Evolutionary conservation across 2,797 vertebrate genomes (phyloP).

Genomic region (Gymnocypris eckloni): DNA sequence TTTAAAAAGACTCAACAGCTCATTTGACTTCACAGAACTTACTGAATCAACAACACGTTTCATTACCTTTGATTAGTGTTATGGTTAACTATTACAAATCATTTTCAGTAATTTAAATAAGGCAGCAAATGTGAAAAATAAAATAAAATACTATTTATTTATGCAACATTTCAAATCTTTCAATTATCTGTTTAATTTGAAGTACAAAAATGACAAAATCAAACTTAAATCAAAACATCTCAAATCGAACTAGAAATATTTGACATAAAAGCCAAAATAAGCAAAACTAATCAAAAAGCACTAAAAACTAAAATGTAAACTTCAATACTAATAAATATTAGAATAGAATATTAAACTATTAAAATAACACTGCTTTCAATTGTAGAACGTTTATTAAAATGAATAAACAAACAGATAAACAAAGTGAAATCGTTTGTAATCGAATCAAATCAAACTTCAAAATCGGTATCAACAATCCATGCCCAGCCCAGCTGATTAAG

Average conservation of each 20-base stretch:
- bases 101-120: background rate
- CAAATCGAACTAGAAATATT: background rate
- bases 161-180: too few species aligned
- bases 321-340: background rate
- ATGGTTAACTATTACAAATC: background rate
- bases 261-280: background rate
- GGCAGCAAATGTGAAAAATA: too few species aligned
- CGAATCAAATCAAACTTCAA: background rate
- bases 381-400: background rate
- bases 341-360: background rate
- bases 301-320: background rate
- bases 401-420: background rate
- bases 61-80: background rate
- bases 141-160: too few species aligned
- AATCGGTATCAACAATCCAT: background rate
- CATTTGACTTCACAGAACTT: background rate
- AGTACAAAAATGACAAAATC: background rate
- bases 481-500: background rate
- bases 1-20: too few species aligned
- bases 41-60: too few species aligned
- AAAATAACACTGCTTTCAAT: background rate
- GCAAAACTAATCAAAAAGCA: background rate
- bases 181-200: background rate
- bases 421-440: background rate
- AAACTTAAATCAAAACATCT: background rate